Evolutionary conservation across 2,113 vertebrate species (phyloP), one percentile per base, ranked within the genome.

Genomic region (Spheniscus mendiculus): DNA sequence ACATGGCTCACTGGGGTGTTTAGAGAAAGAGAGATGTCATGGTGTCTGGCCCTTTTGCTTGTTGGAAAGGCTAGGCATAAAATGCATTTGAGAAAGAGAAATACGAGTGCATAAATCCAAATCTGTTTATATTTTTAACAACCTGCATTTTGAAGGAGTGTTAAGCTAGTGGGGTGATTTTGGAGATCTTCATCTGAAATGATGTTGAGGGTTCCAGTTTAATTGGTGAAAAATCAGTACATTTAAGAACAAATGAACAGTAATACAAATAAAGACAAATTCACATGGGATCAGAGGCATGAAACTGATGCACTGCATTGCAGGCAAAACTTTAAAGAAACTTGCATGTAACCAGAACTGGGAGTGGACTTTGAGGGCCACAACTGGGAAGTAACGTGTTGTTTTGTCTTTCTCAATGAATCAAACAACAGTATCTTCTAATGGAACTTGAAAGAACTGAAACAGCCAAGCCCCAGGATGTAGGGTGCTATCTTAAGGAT

Each of bases 371-470:
- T 76, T 5, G 56, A 84, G 34, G 36, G 69, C 40, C 34, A 15
- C 0, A 0, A 10, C 0, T 69, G 66, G 49, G 44, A 91, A 83
- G 45, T 79, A 65, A 65, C 20, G 0, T 72, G 12, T 14, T 83
- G 18, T 5, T 76, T 91, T 52, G 29, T 85, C 66, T 67, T 79
- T 69, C 47, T 89, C 44, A 44, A 2, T 71, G 47, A 84, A 87
- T 81, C n/a, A 44, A 71, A 44, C 25, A 47, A 22, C 1, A 2
- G 3, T 34, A 12, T 69, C 63, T 93, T 82, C 65, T 85, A 56
- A 44, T 26, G 16, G 61, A 85, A 50, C 70, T 69, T 32, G 27
- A 74, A 94, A 69, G 38, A 76, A 49, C 30, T 30, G 73, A 61
- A 89, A 47, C 23, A 85, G 6, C 12, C 30, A 69, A 69, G 49